Evolutionary conservation across 2,113 vertebrate genomes (phyloP).

Genomic region (Pseudonaja textilis): DNA sequence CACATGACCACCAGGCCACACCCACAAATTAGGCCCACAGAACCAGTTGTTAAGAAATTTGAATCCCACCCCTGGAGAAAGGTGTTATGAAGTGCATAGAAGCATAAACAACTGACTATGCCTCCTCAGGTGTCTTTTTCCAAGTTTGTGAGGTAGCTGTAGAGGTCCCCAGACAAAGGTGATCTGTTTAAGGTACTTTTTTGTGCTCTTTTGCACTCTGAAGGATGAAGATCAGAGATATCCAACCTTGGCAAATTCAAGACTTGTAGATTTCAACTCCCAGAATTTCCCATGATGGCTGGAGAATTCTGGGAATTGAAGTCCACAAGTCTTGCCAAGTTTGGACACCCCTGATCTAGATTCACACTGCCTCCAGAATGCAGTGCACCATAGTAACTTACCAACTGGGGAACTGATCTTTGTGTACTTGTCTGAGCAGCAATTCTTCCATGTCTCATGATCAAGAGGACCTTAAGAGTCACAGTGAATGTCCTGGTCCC

Average conservation of each 20-base stretch:
- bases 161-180: neutral
- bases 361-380: neutral
- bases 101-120: neutral
- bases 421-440: neutral
- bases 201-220: neutral
- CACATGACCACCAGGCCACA: no score
- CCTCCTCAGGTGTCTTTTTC: neutral
- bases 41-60: no score
- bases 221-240: neutral
- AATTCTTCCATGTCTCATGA: neutral
- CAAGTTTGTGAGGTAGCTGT: neutral
- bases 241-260: neutral
- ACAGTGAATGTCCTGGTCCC: neutral
- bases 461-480: neutral
- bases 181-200: neutral
- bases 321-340: neutral
- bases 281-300: neutral
- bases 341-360: neutral
- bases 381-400: neutral
- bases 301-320: neutral
- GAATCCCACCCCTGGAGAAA: neutral
- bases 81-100: neutral
- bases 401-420: neutral
- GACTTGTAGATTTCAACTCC: neutral
- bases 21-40: no score